Evolutionary conservation across 2,888 invertebrate genomes (phyloP).

Genomic region (Apodemia hepburni): DNA sequence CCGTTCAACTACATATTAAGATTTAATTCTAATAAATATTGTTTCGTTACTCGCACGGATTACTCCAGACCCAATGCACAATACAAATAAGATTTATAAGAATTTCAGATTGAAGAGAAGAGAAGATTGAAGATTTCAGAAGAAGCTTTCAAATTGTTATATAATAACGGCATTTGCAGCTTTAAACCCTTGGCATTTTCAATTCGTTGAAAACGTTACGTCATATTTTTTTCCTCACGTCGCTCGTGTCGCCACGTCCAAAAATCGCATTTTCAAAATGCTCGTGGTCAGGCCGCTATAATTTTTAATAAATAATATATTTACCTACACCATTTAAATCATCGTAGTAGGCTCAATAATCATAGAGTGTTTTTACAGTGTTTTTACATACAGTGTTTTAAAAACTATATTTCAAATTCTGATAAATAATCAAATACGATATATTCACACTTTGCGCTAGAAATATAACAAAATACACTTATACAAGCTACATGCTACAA

Average conservation of each 20-base stretch:
- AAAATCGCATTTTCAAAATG: neutral
- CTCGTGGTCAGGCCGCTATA: conserved; percentile 12
- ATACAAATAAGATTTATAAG: neutral
- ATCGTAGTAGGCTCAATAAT: conserved; percentile 1
- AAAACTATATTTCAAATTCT: conserved; percentile 50
- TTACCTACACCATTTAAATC: conserved; percentile 2
- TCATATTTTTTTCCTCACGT: neutral
- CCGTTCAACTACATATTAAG: neutral
- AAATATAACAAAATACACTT: conserved; percentile 69
- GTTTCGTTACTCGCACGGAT: neutral
- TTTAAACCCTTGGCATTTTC: neutral
- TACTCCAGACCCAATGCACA: neutral
- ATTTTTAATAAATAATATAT: conserved; percentile 15
- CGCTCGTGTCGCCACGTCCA: neutral
- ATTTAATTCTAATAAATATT: neutral
- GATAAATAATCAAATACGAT: conserved; percentile 56
- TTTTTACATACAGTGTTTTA: conserved; percentile 34
- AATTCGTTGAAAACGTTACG: neutral
- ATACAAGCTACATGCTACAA: conserved; percentile 57
- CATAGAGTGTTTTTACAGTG: conserved; percentile 19
- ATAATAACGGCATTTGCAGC: neutral
- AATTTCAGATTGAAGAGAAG: too few species aligned
- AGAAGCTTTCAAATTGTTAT: neutral
- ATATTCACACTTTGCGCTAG: conserved; percentile 54
- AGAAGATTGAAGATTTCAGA: too few species aligned